A percentile compares a stretch with the other conserved stretches of the same genome.
Evolutionary conservation across 2,113 vertebrate genomes (phyloP).

Genomic region (Tympanuchus pallidicinctus): DNA sequence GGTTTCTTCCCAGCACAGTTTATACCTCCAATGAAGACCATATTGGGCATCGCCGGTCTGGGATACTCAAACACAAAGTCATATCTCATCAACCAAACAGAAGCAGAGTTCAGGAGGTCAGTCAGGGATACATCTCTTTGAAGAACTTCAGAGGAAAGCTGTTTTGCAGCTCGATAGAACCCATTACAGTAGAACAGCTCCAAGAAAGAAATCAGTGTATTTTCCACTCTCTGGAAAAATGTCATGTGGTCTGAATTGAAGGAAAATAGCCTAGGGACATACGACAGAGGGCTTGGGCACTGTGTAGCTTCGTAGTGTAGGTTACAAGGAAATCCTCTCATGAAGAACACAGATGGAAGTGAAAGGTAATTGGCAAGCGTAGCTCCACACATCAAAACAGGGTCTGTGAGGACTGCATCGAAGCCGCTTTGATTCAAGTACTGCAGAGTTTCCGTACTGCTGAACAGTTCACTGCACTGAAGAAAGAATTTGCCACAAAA

Average conservation of each 20-base stretch:
- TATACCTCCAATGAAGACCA: conserved; percentile 84
- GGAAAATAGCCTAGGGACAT: background rate
- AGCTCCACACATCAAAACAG: conserved; percentile 33
- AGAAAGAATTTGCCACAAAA: no score
- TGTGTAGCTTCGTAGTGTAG: background rate
- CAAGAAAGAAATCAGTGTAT: no score
- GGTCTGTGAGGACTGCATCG: conserved; percentile 70
- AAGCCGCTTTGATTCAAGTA: conserved; percentile 59
- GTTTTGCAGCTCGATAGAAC: no score
- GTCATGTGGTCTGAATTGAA: conserved; percentile 79
- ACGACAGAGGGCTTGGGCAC: conserved; percentile 58
- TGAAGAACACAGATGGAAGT: conserved; percentile 47
- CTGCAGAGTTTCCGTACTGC: no score
- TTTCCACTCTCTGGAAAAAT: conserved; percentile 80
- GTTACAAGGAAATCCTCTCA: conserved; percentile 35
- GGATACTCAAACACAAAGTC: conserved; percentile 86
- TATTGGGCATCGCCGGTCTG: conserved; percentile 87
- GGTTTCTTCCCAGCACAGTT: conserved; percentile 56
- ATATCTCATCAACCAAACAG: conserved; percentile 82
- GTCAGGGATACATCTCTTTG: conserved; percentile 74
- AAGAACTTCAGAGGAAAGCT: no score
- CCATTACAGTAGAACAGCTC: no score
- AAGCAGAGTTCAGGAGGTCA: conserved; percentile 72
- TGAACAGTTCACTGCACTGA: no score
- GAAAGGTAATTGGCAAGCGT: conserved; percentile 57